Evolutionary conservation across 1,140 invertebrate species (phyloP).

Genomic region (Achatina immaculata): DNA sequence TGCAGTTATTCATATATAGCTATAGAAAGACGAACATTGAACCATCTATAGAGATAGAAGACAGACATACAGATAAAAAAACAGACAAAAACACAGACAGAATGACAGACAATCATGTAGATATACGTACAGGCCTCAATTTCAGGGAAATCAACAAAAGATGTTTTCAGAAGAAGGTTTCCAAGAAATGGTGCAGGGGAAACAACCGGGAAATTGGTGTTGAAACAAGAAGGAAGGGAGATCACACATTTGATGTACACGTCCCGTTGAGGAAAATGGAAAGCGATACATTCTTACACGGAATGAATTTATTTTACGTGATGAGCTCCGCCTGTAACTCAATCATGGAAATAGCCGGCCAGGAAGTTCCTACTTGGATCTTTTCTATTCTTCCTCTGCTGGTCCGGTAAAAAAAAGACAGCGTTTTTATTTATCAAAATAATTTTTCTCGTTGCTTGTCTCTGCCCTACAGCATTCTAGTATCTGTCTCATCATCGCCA

Average conservation of each 20-base stretch:
- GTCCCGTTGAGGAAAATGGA: conserved; percentile 6
- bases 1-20: background rate
- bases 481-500: no score
- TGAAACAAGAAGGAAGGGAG: conserved; percentile 16
- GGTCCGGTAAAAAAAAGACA: no score
- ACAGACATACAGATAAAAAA: background rate
- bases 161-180: background rate
- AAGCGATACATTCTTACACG: background rate
- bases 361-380: background rate
- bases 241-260: conserved; percentile 2
- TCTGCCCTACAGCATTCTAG: no score
- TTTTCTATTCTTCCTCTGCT: no score
- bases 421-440: no score
- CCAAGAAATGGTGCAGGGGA: background rate
- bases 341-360: background rate
- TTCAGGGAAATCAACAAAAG: background rate
- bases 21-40: background rate
- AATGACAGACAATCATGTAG: background rate
- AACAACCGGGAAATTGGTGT: conserved; percentile 12
- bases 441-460: no score
- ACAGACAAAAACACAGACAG: background rate
- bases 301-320: conserved; percentile 4
- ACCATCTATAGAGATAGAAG: background rate
- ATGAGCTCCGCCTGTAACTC: conserved; percentile 10
- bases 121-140: background rate